Evolutionary conservation across 2,888 invertebrate genomes (phyloP), one percentile per base, ranked within the genome.

Genomic region (Glyphotaelius pellucidus): DNA sequence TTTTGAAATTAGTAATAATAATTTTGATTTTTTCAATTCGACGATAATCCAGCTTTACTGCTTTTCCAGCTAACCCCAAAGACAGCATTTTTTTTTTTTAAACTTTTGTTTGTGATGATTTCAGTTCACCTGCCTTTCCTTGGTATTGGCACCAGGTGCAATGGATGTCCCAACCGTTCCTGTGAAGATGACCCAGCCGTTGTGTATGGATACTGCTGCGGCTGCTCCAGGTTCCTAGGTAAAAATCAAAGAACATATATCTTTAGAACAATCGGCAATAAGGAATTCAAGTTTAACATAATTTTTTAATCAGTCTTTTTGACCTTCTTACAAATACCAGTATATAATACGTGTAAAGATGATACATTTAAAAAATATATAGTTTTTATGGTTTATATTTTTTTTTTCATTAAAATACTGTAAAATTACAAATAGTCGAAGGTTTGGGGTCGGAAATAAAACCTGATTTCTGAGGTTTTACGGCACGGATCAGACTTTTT

Each of bases 171-270:
- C 0, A 94, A 95, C n/a, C 94, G 95, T 83, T 95, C 95, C 93
- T 97, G 97, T 93, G 96, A 97, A 92, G 96, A 97, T 91, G 97
- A 97, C 94, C 96, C 96, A 85, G 96, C 96, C 0, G 95, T 97
- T 89, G 96, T 97, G 93, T 96, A 96, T 92, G 97, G 97, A 0
- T 97, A 96, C 94, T 97, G 97, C 94, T 97, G 97, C 93, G 97
- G 97, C 0, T 97, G 97, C 94, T 97, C 97, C 15, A 95, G 96
- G 93, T 94, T 95, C 89, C 94, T 95, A 93, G 97, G 97, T 97
- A 95, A 94, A 38, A 15, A 80, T 1, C 47, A 47, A 47, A 38
- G 5, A 14, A 31, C 38, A 84, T 15, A 91, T 31, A 89, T 19
- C 83, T 14, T 19, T 80, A n/a, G 30, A 38, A 4, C 9, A 38